Evolutionary conservation across 2,797 vertebrate genomes (phyloP).

Genomic region (Sebastes steindachneri): DNA sequence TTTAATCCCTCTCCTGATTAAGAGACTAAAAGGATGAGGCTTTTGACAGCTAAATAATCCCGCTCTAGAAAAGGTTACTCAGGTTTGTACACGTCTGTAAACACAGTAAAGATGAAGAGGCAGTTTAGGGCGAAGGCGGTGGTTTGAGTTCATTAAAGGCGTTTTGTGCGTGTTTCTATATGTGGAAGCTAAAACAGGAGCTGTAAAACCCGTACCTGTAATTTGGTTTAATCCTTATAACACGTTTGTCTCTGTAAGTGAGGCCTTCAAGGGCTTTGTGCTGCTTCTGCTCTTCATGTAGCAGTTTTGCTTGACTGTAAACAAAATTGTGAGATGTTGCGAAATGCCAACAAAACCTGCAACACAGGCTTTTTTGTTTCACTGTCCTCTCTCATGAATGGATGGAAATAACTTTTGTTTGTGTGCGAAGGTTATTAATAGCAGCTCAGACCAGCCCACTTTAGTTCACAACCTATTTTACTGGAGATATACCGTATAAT

Average conservation of each 20-base stretch:
- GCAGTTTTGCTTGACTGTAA: slow-evolving; percentile 31
- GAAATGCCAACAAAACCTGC: slow-evolving; percentile 30
- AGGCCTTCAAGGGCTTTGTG: not conserved
- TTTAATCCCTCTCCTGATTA: slow-evolving; percentile 1
- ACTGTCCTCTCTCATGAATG: not conserved
- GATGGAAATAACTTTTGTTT: slow-evolving; percentile 1
- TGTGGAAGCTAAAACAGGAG: not conserved
- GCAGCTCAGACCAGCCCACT: not conserved
- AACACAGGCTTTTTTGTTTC: slow-evolving; percentile 14
- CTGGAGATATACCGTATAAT: not conserved
- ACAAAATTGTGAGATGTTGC: slow-evolving; percentile 29
- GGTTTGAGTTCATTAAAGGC: not conserved
- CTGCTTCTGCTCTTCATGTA: slow-evolving; percentile 9
- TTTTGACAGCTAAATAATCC: slow-evolving; percentile 35
- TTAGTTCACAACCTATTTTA: not conserved
- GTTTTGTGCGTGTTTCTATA: not conserved
- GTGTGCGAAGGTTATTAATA: slow-evolving; percentile 18
- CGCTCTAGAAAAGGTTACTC: not conserved
- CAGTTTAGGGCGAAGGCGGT: not conserved
- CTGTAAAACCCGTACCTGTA: not conserved
- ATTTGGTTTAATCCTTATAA: not conserved
- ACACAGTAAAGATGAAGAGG: not conserved
- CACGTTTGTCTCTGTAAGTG: not conserved
- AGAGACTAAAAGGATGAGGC: not conserved
- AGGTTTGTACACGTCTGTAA: not conserved